Conservation (phyloP, 2,113 vertebrate genomes). For the Elaphurus davidianus region DNA sequence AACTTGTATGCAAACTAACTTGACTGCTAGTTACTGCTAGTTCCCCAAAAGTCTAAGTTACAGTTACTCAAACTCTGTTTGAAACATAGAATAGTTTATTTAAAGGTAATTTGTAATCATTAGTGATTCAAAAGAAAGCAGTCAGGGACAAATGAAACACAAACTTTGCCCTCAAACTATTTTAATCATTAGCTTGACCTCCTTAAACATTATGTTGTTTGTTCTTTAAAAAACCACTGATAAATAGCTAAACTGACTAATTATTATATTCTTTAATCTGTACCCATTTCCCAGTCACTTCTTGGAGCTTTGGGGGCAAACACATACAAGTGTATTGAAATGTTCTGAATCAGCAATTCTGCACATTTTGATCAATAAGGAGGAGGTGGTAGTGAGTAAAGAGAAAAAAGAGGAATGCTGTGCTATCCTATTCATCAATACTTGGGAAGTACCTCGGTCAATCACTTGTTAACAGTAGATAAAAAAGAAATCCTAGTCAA, state of each 20-base stretch:
- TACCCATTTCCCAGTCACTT: background rate
- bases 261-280: background rate
- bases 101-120: slow-evolving; percentile 3
- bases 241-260: background rate
- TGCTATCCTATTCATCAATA: background rate
- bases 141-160: background rate
- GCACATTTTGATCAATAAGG: background rate
- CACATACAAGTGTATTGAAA: background rate
- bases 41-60: background rate
- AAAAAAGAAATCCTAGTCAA: background rate
- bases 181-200: slow-evolving; percentile 28
- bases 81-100: slow-evolving; percentile 15
- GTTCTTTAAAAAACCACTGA: background rate
- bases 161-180: background rate
- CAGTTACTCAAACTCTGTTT: background rate
- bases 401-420: background rate
- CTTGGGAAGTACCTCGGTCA: background rate
- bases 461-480: background rate
- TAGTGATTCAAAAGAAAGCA: slow-evolving; percentile 10
- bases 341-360: background rate
- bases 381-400: background rate
- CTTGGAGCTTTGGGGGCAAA: background rate
- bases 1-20: background rate
- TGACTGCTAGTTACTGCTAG: background rate
- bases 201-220: background rate